phyloP scores from a whole-genome alignment of 2,888 invertebrate genomes.

The Plagodis pulveraria region DNA sequence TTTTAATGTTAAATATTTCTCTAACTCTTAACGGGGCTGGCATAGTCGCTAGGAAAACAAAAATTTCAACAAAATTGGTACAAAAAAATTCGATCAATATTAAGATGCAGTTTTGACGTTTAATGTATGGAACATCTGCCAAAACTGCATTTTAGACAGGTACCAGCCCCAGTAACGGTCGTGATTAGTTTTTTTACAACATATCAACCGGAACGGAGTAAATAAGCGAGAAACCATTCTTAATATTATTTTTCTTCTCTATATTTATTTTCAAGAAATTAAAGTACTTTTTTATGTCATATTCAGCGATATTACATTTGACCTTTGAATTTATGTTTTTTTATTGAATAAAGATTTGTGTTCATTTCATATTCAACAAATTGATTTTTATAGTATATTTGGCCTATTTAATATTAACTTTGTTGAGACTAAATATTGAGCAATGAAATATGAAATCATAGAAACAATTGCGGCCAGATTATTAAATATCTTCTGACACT shows the following conservation, averaged over 20 bases:
- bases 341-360: too few species aligned
- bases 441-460: too few species aligned
- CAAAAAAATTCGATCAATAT: too few species aligned
- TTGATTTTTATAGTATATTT: too few species aligned
- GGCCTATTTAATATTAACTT: too few species aligned
- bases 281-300: background rate
- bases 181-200: conserved; percentile 22
- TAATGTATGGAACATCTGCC: conserved; percentile 3
- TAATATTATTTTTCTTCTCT: conserved; percentile 1
- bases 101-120: background rate
- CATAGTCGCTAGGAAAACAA: too few species aligned
- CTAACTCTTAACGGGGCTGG: too few species aligned
- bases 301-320: background rate
- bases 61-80: too few species aligned
- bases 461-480: conserved; percentile 38
- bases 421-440: too few species aligned
- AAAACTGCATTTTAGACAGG: conserved; percentile 9
- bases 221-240: background rate
- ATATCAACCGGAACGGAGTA: conserved; percentile 3
- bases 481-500: conserved; percentile 44
- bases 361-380: too few species aligned
- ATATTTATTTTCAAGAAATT: conserved; percentile 8
- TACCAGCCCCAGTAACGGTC: conserved; percentile 18
- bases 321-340: background rate
- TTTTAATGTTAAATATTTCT: too few species aligned